A percentile compares a stretch with the other conserved stretches of the same genome.
These are phyloP conservation scores for Apteryx owenii DNA, from an alignment of 2,113 vertebrate genomes.

Conservation along the genomic window DNA sequence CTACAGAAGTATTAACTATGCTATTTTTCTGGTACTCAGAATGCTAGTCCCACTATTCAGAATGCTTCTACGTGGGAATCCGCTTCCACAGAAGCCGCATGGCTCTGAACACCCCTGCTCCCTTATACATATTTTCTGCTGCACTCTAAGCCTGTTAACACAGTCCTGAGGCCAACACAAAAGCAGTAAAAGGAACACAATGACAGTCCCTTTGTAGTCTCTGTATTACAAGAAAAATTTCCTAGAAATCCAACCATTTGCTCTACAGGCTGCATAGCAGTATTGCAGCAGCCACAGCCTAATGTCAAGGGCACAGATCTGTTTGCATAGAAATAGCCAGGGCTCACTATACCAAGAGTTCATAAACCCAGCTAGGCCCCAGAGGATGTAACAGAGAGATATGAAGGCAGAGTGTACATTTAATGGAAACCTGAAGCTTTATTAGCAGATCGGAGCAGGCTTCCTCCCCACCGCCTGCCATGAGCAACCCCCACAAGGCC, in stretches of 20 bases:
- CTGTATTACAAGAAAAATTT: not conserved
- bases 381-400: accelerated
- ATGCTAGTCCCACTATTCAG: no score
- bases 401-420: accelerated
- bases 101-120: accelerated
- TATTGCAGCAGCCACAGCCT: accelerated
- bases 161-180: not conserved
- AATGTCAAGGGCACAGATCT: accelerated
- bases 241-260: not conserved
- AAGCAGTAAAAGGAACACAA: not conserved
- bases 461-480: accelerated
- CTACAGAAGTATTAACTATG: accelerated
- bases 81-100: accelerated
- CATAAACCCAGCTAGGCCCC: accelerated
- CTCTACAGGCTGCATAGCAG: no score
- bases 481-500: accelerated
- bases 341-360: accelerated
- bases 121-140: accelerated
- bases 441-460: accelerated
- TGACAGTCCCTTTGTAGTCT: not conserved
- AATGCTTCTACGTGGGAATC: accelerated
- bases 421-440: accelerated
- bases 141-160: not conserved
- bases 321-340: accelerated
- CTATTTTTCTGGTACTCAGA: accelerated